Evolutionary conservation across 2,113 vertebrate species (phyloP), one percentile per base, ranked within the genome.

Genomic region (Gymnogyps californianus): DNA sequence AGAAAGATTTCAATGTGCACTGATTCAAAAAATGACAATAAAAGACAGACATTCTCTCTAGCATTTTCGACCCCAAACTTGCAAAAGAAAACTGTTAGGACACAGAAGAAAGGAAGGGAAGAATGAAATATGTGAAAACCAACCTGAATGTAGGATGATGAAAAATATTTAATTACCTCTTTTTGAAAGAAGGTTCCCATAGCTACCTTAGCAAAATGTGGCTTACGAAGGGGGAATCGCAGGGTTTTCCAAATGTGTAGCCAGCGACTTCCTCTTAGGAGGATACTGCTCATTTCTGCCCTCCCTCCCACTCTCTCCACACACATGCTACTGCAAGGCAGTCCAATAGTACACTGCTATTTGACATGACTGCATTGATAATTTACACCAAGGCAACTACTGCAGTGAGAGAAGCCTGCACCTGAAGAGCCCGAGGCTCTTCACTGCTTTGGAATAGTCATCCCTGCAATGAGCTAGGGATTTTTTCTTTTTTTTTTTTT

Each of bases 181-280:
- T 78, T 83, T 47, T 87, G n/a, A 75, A 92, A 82, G 40, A 52
- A 34, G 8, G 10, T 67, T 90, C 29, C 62, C 9, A 21, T 31
- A 89, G n/a, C 51, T 52, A 67, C 55, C 67, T 86, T 64, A 78
- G 26, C 9, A 71, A 93, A 78, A 81, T 36, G 21, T 38, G 58
- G 19, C 21, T 92, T 36, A 66, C 0, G 0, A 88, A 58, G 16
- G 32, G 32, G 16, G 16, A 89, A 75, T 55, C 1, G 0, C 0
- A 2, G 51, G 38, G n/a, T 66, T 91, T 95, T 87, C 89, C 64
- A 66, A 52, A 75, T 14, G 10, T 36, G 13, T 24, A 66, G 42
- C 28, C 47, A 83, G 36, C 6, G 15, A 19, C 21, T 59, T 71
- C 32, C 22, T 93, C 67, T 54, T 16, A 25, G 26, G 29, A 58